Percentiles rank a stretch among this genome's conserved stretches.
These are phyloP conservation scores for Nyctibius grandis DNA, from an alignment of 2,797 vertebrate species.

Conservation along the genomic window DNA sequence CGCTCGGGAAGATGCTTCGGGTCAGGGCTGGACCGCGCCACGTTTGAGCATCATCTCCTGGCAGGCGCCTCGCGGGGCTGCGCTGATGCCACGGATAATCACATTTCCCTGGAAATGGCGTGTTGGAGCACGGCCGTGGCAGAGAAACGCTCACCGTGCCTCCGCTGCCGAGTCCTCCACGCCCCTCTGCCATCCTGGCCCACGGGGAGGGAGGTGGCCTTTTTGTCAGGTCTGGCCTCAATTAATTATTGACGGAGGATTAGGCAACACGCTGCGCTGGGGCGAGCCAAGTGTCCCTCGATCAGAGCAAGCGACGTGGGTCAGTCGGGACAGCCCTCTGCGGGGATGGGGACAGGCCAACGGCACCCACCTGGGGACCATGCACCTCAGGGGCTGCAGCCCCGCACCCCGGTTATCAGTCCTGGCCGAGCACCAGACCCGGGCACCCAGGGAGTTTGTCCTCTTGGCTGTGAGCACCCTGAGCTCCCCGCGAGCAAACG, in stretches of 20 bases:
- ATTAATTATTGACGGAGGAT: conserved; percentile 34
- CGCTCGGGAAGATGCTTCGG: rapidly evolving
- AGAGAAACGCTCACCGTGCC: rapidly evolving
- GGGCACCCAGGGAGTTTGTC: background rate
- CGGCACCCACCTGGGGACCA: rapidly evolving
- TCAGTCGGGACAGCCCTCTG: background rate
- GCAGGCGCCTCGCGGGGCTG: background rate
- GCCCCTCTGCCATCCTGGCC: background rate
- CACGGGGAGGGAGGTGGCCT: background rate
- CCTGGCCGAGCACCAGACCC: rapidly evolving
- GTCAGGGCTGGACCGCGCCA: background rate
- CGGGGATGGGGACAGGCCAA: background rate
- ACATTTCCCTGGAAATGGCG: background rate
- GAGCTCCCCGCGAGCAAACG: background rate
- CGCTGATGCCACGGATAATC: background rate
- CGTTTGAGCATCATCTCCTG: rapidly evolving
- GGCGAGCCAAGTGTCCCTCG: conserved; percentile 15
- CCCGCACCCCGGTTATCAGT: rapidly evolving
- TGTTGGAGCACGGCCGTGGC: rapidly evolving
- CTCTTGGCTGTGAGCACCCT: background rate
- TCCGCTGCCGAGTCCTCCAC: rapidly evolving
- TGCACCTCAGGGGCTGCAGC: background rate
- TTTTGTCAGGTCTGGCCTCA: background rate
- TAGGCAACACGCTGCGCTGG: background rate
- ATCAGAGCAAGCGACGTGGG: background rate